Conservation (phyloP, 2,113 vertebrate species). For the Ochotona curzoniae region DNA sequence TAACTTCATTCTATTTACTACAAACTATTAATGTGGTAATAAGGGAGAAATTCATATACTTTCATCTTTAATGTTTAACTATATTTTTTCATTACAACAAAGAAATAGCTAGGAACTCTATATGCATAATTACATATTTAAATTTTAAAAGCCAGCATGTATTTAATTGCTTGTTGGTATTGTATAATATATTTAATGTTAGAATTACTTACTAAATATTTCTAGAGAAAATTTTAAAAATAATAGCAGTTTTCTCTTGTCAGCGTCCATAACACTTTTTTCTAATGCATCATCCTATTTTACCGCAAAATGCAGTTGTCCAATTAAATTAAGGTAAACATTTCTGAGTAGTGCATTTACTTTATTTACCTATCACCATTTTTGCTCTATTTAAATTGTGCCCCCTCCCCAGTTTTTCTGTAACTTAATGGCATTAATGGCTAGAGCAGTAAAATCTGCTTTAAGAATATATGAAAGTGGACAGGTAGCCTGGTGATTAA, state of each 20-base stretch:
- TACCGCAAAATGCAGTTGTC: not conserved
- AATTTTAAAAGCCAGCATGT: not conserved
- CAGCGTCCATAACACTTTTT: not conserved
- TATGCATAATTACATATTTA: constrained; percentile 15
- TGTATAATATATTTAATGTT: constrained; percentile 16
- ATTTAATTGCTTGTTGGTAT: constrained; percentile 29
- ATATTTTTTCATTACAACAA: constrained; percentile 38
- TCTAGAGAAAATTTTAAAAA: constrained; percentile 43
- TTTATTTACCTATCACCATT: constrained; percentile 9
- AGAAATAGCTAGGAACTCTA: constrained; percentile 8
- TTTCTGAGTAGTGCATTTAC: not conserved
- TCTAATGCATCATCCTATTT: not conserved
- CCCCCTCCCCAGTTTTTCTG: not conserved
- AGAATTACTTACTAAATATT: constrained; percentile 40
- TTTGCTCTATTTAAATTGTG: constrained; percentile 46
- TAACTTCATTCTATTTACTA: not conserved
- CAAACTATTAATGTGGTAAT: constrained; percentile 19
- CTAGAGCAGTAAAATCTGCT: not conserved
- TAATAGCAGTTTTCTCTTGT: not conserved
- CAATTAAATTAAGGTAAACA: not conserved
- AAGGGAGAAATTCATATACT: constrained; percentile 17
- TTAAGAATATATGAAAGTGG: not conserved
- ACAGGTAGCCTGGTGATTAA: no score
- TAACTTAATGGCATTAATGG: not conserved
- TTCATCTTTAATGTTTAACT: constrained; percentile 26